Percentiles rank a stretch among this genome's conserved stretches.
These are phyloP conservation scores for Coracopsis vasa DNA, from an alignment of 2,113 vertebrate species.

Conservation along the genomic window DNA sequence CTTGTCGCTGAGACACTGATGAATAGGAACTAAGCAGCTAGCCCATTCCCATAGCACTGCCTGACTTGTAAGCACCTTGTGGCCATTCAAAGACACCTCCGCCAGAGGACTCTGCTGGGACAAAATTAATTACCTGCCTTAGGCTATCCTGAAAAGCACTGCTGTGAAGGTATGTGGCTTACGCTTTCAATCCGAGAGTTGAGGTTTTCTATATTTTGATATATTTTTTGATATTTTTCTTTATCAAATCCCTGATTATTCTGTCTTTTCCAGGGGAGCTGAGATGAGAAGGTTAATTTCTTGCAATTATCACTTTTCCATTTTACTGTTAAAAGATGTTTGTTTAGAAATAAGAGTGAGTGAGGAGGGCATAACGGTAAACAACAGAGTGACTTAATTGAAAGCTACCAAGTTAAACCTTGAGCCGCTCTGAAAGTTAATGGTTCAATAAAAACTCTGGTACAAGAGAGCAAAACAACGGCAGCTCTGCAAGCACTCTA, in stretches of 20 bases:
- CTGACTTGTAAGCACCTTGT: constrained; percentile 3
- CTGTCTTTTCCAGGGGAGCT: neutral
- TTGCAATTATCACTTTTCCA: neutral
- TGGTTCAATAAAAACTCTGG: neutral
- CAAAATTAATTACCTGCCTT: constrained; percentile 4
- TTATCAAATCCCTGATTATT: neutral
- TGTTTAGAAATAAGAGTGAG: neutral
- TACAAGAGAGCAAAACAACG: neutral
- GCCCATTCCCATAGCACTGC: neutral
- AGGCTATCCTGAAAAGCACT: neutral
- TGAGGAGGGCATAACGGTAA: neutral
- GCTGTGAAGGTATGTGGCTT: neutral
- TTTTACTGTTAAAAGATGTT: neutral
- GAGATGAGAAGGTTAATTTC: neutral
- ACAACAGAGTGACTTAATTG: neutral
- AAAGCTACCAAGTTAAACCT: neutral
- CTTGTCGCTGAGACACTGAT: neutral
- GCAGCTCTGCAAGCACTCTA: neutral
- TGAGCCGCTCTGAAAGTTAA: neutral
- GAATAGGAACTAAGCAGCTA: neutral
- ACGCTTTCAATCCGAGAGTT: neutral
- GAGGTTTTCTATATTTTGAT: neutral
- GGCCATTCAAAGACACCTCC: neutral
- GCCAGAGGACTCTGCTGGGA: neutral
- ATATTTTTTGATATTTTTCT: neutral